These are phyloP conservation scores for Drosophila histrio DNA, from an alignment of 2,888 invertebrate genomes.

Conservation along the genomic window DNA sequence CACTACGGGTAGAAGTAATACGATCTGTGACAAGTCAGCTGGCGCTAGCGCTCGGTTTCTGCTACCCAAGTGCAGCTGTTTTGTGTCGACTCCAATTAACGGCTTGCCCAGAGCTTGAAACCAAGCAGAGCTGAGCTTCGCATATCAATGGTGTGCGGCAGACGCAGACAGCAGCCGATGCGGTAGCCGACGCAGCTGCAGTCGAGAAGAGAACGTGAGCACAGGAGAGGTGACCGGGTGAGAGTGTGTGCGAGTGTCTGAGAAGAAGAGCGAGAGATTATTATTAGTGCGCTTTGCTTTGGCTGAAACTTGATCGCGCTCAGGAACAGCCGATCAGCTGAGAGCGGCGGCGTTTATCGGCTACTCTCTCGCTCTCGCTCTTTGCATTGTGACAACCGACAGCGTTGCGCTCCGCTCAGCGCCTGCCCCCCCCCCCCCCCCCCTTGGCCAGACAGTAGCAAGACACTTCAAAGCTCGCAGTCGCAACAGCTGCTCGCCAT, in stretches of 20 bases:
- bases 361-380: conserved; percentile 8
- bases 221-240: conserved; percentile 3
- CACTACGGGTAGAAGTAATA: conserved; percentile 39
- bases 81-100: conserved; percentile 53
- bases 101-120: conserved; percentile 30
- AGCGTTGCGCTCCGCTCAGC: neutral
- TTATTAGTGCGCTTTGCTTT: conserved; percentile 27
- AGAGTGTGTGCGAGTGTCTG: neutral
- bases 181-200: conserved; percentile 39
- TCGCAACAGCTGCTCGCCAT: conserved; percentile 73
- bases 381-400: neutral
- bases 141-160: conserved; percentile 33
- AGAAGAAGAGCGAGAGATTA: neutral
- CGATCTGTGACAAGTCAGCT: conserved; percentile 68
- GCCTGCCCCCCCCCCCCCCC: neutral
- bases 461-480: conserved; percentile 31
- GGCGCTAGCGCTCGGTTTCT: conserved; percentile 55
- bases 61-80: conserved; percentile 51
- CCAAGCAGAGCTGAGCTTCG: conserved; percentile 27
- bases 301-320: conserved; percentile 49
- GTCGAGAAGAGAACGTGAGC: conserved; percentile 3
- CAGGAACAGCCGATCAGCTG: conserved; percentile 30
- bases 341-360: conserved; percentile 36
- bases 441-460: neutral
- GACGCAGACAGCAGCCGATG: conserved; percentile 37